Evolutionary conservation across 2,888 invertebrate species (phyloP).

Genomic region (Cheilosia grossa): DNA sequence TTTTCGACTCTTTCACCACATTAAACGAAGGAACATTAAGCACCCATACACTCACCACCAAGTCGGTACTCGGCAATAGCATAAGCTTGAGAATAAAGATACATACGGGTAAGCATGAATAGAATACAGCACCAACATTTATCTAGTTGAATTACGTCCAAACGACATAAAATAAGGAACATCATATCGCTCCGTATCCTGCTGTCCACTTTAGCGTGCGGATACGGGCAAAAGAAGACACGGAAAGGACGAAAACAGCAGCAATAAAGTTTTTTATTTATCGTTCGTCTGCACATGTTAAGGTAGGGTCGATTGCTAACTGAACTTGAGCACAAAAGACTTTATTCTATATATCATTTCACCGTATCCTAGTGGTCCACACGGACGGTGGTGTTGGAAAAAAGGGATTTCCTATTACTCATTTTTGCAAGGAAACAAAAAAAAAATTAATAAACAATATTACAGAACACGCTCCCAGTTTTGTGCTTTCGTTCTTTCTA

Average conservation of each 20-base stretch:
- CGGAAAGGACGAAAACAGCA: constrained; percentile 14
- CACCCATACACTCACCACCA: constrained; percentile 6
- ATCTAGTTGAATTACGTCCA: constrained; percentile 33
- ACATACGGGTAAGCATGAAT: constrained; percentile 3
- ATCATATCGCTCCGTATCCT: constrained; percentile 17
- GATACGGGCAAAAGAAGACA: constrained; percentile 16
- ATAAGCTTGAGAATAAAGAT: constrained; percentile 5
- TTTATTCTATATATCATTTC: constrained; percentile 1
- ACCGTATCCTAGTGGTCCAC: not conserved
- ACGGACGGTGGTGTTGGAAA: not conserved
- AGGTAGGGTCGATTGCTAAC: constrained; percentile 33
- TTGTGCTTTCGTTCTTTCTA: too few species aligned
- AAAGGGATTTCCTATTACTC: constrained; percentile 13
- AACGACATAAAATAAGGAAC: constrained; percentile 42
- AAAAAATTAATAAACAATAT: constrained; percentile 6
- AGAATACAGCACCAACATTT: constrained; percentile 39
- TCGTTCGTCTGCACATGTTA: constrained; percentile 35
- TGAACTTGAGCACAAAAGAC: constrained; percentile 29
- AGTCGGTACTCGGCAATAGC: not conserved
- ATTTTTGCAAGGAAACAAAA: constrained; percentile 12
- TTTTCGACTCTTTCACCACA: constrained; percentile 30
- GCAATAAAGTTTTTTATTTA: constrained; percentile 41
- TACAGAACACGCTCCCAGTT: constrained; percentile 11
- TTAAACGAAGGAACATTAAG: constrained; percentile 31
- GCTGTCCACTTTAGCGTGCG: constrained; percentile 12